These are phyloP conservation scores for Chiroxiphia lanceolata DNA, from an alignment of 2,797 vertebrate genomes.

Conservation along the genomic window DNA sequence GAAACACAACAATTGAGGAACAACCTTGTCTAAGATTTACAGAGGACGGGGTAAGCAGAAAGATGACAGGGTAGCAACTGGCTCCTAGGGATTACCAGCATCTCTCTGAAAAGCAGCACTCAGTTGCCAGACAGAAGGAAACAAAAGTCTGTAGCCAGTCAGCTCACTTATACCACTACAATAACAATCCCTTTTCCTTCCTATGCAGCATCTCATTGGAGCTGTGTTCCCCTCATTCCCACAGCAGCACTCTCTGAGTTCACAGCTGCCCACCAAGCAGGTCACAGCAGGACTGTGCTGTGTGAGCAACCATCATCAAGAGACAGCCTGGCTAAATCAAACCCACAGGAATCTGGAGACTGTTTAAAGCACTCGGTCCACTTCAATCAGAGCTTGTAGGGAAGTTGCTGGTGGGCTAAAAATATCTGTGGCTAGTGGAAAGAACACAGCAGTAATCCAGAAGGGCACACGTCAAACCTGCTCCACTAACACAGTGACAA, in stretches of 20 bases:
- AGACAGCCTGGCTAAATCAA: background rate
- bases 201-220: background rate
- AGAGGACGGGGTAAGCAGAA: background rate
- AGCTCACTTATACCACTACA: background rate
- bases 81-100: background rate
- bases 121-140: background rate
- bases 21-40: accelerated
- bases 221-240: background rate
- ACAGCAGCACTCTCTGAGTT: background rate
- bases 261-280: background rate
- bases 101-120: background rate
- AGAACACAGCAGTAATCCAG: background rate
- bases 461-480: background rate
- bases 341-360: background rate
- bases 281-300: background rate
- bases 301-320: background rate
- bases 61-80: background rate
- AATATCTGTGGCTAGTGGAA: background rate
- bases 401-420: background rate
- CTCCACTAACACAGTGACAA: background rate
- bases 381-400: background rate
- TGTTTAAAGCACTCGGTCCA: background rate
- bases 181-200: background rate
- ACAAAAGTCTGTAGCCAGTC: background rate
- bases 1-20: background rate